Percentiles rank a stretch among this genome's conserved stretches.
Evolutionary conservation across 2,797 vertebrate genomes (phyloP).

Genomic region (Parauchenoglanis ngamensis): DNA sequence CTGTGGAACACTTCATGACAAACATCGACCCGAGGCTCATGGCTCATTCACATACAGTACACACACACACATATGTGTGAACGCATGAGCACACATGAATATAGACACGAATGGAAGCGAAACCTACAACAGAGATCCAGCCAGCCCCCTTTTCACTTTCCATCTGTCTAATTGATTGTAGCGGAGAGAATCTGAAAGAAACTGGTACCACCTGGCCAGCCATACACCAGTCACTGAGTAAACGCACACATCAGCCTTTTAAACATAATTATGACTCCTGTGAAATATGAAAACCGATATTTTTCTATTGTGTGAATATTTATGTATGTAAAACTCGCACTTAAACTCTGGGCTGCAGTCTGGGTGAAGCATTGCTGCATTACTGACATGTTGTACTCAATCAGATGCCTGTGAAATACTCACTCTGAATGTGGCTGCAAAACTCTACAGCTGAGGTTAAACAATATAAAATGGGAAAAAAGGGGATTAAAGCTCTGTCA

Average conservation of each 20-base stretch:
- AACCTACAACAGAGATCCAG: not conserved
- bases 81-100: conserved; percentile 13
- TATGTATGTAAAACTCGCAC: not conserved
- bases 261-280: not conserved
- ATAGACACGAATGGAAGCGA: conserved; percentile 31
- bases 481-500: not conserved
- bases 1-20: conserved; percentile 42
- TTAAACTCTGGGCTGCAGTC: not conserved
- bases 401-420: not conserved
- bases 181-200: conserved; percentile 20
- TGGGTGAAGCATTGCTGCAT: not conserved
- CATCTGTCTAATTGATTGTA: conserved; percentile 36
- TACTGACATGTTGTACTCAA: not conserved
- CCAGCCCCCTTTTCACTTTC: conserved; percentile 23
- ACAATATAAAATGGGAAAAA: not conserved
- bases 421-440: not conserved
- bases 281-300: not conserved
- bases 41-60: conserved; percentile 35
- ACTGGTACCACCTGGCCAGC: conserved; percentile 20
- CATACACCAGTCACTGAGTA: conserved; percentile 28
- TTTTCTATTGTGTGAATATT: not conserved
- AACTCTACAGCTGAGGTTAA: not conserved
- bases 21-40: conserved; percentile 42
- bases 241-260: not conserved
- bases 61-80: conserved; percentile 9